Percentiles rank a stretch among this genome's conserved stretches.
Evolutionary conservation across 2,888 invertebrate genomes (phyloP).

Genomic region (Dicyrtoma fusca): DNA sequence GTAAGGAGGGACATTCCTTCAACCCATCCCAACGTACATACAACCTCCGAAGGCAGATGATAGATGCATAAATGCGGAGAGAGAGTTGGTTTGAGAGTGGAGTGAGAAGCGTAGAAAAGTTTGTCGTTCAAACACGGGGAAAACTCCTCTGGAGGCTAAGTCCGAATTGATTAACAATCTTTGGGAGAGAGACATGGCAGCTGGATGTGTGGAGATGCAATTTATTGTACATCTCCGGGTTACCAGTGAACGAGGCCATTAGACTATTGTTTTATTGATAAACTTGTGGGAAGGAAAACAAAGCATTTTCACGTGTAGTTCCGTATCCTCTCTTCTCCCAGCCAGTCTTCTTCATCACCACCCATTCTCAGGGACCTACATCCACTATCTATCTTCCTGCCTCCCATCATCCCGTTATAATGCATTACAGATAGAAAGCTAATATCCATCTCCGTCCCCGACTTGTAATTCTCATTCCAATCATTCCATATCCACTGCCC

Average conservation of each 20-base stretch:
- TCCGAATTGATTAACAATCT: conserved; percentile 5
- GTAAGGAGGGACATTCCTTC: too few relatives aligned
- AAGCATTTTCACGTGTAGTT: background rate
- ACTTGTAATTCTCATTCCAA: too few relatives aligned
- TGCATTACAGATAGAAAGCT: too few relatives aligned
- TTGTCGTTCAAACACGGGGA: background rate
- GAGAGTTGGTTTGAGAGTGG: background rate
- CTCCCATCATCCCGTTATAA: background rate
- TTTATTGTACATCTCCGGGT: background rate
- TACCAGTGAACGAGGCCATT: background rate
- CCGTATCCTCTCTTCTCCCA: background rate
- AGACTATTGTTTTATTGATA: conserved; percentile 11
- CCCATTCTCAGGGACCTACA: background rate
- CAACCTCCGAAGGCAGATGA: too few relatives aligned
- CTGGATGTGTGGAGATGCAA: background rate
- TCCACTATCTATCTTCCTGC: background rate
- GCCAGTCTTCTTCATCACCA: background rate
- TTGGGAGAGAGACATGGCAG: background rate
- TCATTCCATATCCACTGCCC: too few relatives aligned
- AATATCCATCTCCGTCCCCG: too few relatives aligned
- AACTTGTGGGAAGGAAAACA: conserved; percentile 20
- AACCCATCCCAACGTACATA: too few relatives aligned
- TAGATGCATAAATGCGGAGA: too few relatives aligned
- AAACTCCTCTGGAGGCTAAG: background rate
- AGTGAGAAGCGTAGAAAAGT: background rate